phyloP scores from a whole-genome alignment of 2,797 vertebrate species.

The Siniperca scherzeri region DNA sequence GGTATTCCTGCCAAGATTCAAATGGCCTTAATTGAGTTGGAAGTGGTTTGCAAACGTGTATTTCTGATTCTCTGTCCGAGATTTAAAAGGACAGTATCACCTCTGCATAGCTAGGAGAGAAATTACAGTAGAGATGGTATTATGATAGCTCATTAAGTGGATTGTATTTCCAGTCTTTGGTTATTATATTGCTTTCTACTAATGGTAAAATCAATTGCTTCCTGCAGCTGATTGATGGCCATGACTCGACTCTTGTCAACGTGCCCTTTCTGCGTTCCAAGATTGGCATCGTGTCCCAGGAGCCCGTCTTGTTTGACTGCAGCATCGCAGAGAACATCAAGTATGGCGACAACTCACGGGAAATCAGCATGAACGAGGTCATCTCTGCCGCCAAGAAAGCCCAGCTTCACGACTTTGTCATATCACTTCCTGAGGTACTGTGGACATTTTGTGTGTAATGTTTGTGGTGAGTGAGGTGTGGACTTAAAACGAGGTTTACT shows the following conservation, averaged over 20 bases:
- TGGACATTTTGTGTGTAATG: background rate
- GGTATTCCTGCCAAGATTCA: conserved; percentile 70
- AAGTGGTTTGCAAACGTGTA: conserved; percentile 68
- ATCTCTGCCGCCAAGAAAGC: conserved; percentile 87
- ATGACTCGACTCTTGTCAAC: conserved; percentile 77
- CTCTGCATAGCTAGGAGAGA: conserved; percentile 49
- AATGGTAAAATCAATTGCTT: conserved; percentile 68
- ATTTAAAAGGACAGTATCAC: conserved; percentile 66
- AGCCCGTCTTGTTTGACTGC: conserved; percentile 90
- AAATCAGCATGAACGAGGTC: conserved; percentile 86
- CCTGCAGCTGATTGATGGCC: conserved; percentile 87
- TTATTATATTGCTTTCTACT: conserved; percentile 50
- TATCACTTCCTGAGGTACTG: conserved; percentile 87
- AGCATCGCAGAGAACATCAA: conserved; percentile 90
- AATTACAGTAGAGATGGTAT: conserved; percentile 48
- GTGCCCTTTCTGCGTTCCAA: conserved; percentile 89
- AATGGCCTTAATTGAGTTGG: conserved; percentile 74
- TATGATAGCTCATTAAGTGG: conserved; percentile 68
- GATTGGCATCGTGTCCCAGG: conserved; percentile 91
- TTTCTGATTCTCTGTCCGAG: conserved; percentile 53
- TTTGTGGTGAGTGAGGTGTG: background rate
- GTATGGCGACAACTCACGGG: conserved; percentile 87
- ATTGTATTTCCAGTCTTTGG: conserved; percentile 60
- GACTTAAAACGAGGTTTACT: background rate
- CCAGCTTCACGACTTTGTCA: conserved; percentile 89